Evolutionary conservation across 1,140 invertebrate species (phyloP), one percentile per base, ranked within the genome.

Genomic region (Aphis gossypii): DNA sequence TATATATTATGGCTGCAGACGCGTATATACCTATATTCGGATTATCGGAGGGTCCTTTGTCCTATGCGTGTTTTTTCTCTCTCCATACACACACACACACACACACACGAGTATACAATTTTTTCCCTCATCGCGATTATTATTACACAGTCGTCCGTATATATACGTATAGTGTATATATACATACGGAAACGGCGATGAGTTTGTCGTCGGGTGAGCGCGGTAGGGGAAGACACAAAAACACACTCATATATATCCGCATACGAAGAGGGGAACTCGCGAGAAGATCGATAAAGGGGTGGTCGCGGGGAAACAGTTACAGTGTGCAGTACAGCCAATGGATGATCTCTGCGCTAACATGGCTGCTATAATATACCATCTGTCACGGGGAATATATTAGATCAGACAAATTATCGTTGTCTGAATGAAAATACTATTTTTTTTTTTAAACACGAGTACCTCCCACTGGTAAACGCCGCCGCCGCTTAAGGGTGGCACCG

Each of bases 321-420:
- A 51, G n/a, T 51, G 91, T 83, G 46, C n/a, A 60, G 35, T 54
- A 48, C 91, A 92, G 91, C 91, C 91, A 92, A 92, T 92, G 91
- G 91, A 92, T 92, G 91, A 92, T 92, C 91, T 83, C 91, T 83
- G n/a, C 41, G 46, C 91, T 92, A 92, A 92, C 91, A 92, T 92
- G 91, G 91, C 91, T 92, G 91, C 91, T 92, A 89, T 86, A 84
- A 76, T 25, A 86, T 25, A 92, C 91, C 91, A 92, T 92, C 91
- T 92, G 91, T 92, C 91, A 92, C 91, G n/a, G 91, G 76, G 68
- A 92, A 89, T 89, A 56, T 82, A 92, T 92, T 83, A 83, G 91
- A 82, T 82, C 60, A 38, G 91, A 92, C 91, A 92, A 92, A 92
- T 92, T 92, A 51, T 92, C 91, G 76, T 92, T 35, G 60, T 83